Evolutionary conservation across 2,797 vertebrate species (phyloP), one percentile per base, ranked within the genome.

Genomic region (Thalassophryne amazonica): DNA sequence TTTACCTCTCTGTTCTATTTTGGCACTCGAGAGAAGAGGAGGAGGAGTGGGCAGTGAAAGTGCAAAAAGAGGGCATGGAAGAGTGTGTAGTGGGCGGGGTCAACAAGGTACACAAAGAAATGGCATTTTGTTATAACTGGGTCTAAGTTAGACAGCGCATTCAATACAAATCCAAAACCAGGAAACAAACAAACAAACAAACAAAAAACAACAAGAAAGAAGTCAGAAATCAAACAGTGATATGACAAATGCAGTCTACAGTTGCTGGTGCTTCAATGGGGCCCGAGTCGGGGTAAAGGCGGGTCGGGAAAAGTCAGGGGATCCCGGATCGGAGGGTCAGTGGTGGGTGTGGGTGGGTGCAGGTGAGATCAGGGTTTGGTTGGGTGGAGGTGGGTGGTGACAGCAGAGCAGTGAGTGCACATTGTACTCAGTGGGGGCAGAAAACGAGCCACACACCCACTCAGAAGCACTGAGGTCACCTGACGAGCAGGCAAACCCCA

Each of bases 91-190:
- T 12, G 35, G 41, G 41, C 35, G 54, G 73, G 78, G 89, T 90
- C 91, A 92, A 92, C 88, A 91, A 84, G 88, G 82, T 90, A 91
- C 88, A 92, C 87, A 90, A 86, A 91, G 80, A 90, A 91, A 92
- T 92, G 89, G 87, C 87, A 89, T 89, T 86, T 88, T 78, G 88
- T 91, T 88, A 84, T 85, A 89, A 88, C 86, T 88, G 87, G n/a
- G 85, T 88, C 86, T 86, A 86, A 88, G 87, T 92, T 91, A 92
- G 88, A 89, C 77, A 85, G 78, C 86, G 73, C 73, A 70, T 83
- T 86, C 85, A 84, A 72, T 87, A 88, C 85, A 88, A 87, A 90
- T 84, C 75, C 85, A 88, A 83, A 85, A 84, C 76, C 74, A 82
- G 82, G 84, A 82, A 74, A 78, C 52, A n/a, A n/a, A n/a, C n/a